Evolutionary conservation across 1,140 invertebrate species (phyloP), one percentile per base, ranked within the genome.

Genomic region (Camponotus pennsylvanicus): DNA sequence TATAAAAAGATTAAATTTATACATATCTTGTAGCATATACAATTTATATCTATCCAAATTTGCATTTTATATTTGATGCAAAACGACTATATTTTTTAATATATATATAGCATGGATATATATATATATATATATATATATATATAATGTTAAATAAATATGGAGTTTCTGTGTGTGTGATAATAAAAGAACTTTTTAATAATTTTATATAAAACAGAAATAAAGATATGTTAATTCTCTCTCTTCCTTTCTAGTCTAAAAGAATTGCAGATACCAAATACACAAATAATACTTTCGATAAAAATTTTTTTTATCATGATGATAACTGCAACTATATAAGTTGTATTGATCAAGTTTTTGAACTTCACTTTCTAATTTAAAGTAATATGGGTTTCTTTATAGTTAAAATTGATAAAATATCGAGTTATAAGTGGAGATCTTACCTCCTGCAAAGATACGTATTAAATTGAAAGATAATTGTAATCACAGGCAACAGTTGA

Each of bases 401-500:
- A 42, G 21, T 79, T n/a, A 3, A 45, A 37, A 52, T 40, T 71
- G 67, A 61, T 61, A 69, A 59, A 52, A 1, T 49, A 45, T 42
- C 55, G 37, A 32, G 4, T 40, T 49, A 70, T 66, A 49, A 45
- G 18, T 40, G 2, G 13, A 32, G 4, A 37, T 21, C 37, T 55
- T 9, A 6, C 75, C 63, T 13, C 76, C 76, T 21, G 40, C 40
- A 42, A 70, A 49, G 52, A 61, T 77, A 21, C 9, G 0, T 49
- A 67, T 63, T 13, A 55, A 66, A 18, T 11, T 2, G 21, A 27
- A 78, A 78, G 40, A 59, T 59, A 75, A 45, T 49, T 15, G 52
- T 6, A 42, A 49, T 71, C 8, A 55, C 15, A 37, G 27, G 27
- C 27, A 27, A 27, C 27, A 27, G 27, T 18, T 73, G 37, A 49